Base-by-base conservation (phyloP, 1,140 invertebrate species). In the Venturia canescens region DNA sequence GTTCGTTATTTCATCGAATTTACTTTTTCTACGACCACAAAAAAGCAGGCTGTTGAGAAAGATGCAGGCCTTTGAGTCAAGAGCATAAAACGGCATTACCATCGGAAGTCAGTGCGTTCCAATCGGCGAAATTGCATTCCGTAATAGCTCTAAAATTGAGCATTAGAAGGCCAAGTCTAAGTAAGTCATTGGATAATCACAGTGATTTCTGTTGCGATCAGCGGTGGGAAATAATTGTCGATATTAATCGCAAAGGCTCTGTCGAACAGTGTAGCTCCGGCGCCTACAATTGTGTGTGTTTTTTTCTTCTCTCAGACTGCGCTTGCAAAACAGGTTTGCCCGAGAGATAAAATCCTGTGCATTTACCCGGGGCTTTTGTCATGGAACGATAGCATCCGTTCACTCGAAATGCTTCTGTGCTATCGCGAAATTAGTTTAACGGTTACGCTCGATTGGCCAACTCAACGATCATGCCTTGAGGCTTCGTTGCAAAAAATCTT, bases 121-220 rank as follows among this genome's bases (percentile, higher is more conserved):
- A 29, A 60, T 44, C 72, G 50, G 11, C 7, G 13, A 11, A 11
- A 44, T 44, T 44, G n/a, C 23, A 63, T 18, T 57, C 27, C 29
- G 72, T 31, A 60, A 77, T 63, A 77, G 1, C 29, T 34, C 57
- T 13, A 23, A 44, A 77, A 66, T 77, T 44, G 48, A 31, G 9
- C 44, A 34, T n/a, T 60, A n/a, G 53, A 76, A 76, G 72, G 53
- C 71, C 71, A 29, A 76, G 27, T 21, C 53, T 63, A 66, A 77
- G 53, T 77, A 60, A 77, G 60, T 66, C 57, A 60, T 77, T 77
- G 57, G 57, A 66, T 77, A 77, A 77, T 77, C 21, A 77, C 63
- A 77, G 75, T 77, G 1, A 44, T 9, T 77, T 31, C 31, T 16
- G 16, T 11, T 63, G 66, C 44, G 29, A 77, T 77, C 63, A 77